Evolutionary conservation across 2,797 vertebrate species (phyloP).

Genomic region (Ctenochaetus hawaiiensis): DNA sequence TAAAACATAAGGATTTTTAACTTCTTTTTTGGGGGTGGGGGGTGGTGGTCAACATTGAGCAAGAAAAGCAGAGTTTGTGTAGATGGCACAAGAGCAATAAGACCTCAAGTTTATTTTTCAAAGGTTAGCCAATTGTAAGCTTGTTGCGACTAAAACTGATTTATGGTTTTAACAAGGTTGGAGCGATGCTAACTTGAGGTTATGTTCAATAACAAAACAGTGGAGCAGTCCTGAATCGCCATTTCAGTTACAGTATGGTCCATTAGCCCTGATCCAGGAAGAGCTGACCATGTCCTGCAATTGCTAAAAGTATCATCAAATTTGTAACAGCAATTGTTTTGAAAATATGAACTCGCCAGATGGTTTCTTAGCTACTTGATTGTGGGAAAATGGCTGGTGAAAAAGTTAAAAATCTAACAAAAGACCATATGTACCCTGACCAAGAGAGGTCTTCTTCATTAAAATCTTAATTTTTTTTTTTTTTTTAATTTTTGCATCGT

Average conservation of each 20-base stretch:
- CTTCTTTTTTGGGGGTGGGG: too few species aligned
- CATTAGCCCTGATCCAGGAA: constrained; percentile 7
- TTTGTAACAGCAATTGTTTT: neutral
- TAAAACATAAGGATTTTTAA: neutral
- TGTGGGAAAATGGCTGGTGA: neutral
- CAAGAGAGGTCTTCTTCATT: neutral
- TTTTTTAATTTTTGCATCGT: neutral
- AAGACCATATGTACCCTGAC: neutral
- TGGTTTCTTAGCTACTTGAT: neutral
- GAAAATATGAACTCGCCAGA: neutral
- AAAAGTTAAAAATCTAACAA: too few species aligned
- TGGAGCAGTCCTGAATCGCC: too few species aligned
- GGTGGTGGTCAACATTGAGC: neutral
- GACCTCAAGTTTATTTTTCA: neutral
- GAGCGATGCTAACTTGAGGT: too few species aligned
- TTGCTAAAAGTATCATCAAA: neutral
- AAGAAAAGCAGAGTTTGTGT: neutral
- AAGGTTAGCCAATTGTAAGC: neutral
- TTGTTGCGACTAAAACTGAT: neutral
- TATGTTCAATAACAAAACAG: too few species aligned
- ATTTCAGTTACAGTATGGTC: too few species aligned
- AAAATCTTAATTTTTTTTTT: neutral
- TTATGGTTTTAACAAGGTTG: neutral
- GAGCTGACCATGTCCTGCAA: too few species aligned
- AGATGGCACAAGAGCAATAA: constrained; percentile 3